Evolutionary conservation across 2,113 vertebrate species (phyloP).

Genomic region (Serinus canaria): DNA sequence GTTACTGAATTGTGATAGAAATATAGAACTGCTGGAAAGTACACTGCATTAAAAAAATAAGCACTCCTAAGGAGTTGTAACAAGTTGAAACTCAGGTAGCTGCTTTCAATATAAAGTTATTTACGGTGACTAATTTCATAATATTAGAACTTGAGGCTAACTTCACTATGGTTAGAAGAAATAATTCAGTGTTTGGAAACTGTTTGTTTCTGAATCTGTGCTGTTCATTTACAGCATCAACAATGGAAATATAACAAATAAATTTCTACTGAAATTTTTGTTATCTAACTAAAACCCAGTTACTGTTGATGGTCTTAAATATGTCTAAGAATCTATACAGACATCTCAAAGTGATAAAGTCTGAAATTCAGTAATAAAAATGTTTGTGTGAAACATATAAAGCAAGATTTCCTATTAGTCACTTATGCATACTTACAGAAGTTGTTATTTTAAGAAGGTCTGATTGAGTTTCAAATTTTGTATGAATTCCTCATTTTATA

Average conservation of each 20-base stretch:
- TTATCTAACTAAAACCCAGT: neutral
- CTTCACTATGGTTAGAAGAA: neutral
- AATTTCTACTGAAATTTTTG: neutral
- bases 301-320: neutral
- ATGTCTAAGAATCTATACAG: neutral
- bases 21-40: neutral
- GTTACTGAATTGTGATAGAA: neutral
- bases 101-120: neutral
- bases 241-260: neutral
- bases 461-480: neutral
- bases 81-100: neutral
- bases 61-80: neutral
- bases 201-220: neutral
- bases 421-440: neutral
- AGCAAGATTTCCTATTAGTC: neutral
- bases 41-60: neutral
- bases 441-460: neutral
- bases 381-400: fast-evolving
- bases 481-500: neutral
- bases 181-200: neutral
- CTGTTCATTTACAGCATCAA: neutral
- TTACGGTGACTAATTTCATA: neutral
- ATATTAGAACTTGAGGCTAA: neutral
- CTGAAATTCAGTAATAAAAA: neutral
- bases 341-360: neutral